Percentiles rank a stretch among this genome's conserved stretches.
phyloP scores from a whole-genome alignment of 2,797 vertebrate species.

The Gymnoscopelus braueri region DNA sequence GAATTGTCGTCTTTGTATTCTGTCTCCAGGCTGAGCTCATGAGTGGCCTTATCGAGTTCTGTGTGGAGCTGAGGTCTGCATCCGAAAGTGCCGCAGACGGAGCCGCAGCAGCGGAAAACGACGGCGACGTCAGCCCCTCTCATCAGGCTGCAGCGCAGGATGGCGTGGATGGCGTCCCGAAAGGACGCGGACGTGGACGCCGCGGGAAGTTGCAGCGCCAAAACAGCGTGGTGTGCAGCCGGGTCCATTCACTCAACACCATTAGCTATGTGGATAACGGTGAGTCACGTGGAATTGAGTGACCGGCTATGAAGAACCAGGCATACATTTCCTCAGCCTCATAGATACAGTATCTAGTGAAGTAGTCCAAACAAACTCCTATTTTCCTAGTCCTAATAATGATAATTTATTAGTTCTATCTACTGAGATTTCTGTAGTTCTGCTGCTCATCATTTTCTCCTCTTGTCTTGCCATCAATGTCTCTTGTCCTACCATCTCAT shows the following conservation, averaged over 20 bases:
- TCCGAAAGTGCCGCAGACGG: conserved; percentile 53
- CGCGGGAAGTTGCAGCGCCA: conserved; percentile 85
- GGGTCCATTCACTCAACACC: conserved; percentile 88
- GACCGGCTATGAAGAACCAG: too few species aligned
- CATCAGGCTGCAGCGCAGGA: conserved; percentile 43
- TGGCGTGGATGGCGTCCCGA: conserved; percentile 39
- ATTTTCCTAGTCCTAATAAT: not conserved
- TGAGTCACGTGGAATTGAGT: conserved; percentile 64
- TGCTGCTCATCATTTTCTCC: too few species aligned
- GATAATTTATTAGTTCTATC: too few species aligned
- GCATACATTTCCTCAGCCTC: not conserved
- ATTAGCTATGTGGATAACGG: conserved; percentile 93
- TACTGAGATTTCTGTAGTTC: too few species aligned
- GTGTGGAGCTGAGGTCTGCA: conserved; percentile 86
- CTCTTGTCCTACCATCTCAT: too few species aligned
- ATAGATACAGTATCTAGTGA: not conserved
- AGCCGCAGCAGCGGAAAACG: conserved; percentile 51
- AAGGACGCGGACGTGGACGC: conserved; percentile 66
- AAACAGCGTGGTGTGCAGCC: conserved; percentile 88
- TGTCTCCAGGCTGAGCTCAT: conserved; percentile 88
- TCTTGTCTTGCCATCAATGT: not conserved
- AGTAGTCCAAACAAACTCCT: not conserved
- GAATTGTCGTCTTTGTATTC: not conserved
- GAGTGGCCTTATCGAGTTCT: conserved; percentile 94
- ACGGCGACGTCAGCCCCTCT: conserved; percentile 34